phyloP scores from a whole-genome alignment of 2,113 vertebrate genomes.

The Passer domesticus region DNA sequence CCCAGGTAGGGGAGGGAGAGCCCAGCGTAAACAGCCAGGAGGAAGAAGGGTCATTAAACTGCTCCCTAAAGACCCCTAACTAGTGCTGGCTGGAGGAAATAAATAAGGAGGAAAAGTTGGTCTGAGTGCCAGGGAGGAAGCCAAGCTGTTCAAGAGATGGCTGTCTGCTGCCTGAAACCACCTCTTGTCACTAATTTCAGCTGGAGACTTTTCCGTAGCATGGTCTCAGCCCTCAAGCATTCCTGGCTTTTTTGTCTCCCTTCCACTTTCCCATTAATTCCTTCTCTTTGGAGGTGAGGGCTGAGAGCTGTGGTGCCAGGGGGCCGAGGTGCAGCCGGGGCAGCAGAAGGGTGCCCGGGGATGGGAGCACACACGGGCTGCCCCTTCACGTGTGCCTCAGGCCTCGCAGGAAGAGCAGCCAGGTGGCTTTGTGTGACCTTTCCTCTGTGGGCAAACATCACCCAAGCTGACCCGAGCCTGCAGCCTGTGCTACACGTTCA shows the following conservation, averaged over 20 bases:
- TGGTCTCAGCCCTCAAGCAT: background rate
- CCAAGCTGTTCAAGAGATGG: background rate
- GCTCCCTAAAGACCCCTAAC: constrained; percentile 38
- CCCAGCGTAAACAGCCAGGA: background rate
- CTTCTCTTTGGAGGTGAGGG: background rate
- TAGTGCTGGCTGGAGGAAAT: constrained; percentile 25
- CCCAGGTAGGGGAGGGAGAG: constrained; percentile 2
- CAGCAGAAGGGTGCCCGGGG: rapidly evolving
- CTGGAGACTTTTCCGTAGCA: background rate
- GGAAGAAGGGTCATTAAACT: constrained; percentile 53
- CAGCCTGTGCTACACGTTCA: background rate
- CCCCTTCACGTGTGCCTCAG: background rate
- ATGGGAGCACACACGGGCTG: background rate
- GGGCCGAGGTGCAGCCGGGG: rapidly evolving
- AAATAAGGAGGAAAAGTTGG: constrained; percentile 40
- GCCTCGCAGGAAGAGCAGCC: background rate
- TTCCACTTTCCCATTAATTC: background rate
- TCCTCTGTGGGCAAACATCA: background rate
- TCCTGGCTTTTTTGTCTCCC: background rate
- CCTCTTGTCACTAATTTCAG: background rate
- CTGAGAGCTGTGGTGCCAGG: background rate
- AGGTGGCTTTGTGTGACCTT: background rate
- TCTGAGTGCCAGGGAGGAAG: constrained; percentile 16
- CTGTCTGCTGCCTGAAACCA: background rate
- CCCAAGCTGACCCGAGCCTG: constrained; percentile 27